A percentile compares a stretch with the other conserved stretches of the same genome.
These are phyloP conservation scores for Xestia xanthographa DNA, from an alignment of 2,888 invertebrate genomes.

Conservation along the genomic window DNA sequence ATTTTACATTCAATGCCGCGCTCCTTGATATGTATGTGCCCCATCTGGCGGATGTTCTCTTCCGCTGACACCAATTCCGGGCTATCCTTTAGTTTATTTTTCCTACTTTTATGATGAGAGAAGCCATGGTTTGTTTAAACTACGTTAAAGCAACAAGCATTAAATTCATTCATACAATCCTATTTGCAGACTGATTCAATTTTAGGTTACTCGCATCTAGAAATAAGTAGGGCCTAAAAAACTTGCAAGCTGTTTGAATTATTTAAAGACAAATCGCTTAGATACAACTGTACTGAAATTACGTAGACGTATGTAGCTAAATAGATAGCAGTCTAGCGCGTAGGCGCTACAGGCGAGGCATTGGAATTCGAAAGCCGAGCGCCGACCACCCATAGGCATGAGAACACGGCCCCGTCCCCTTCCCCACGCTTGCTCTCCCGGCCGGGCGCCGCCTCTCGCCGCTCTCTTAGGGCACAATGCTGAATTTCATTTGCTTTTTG, in stretches of 20 bases:
- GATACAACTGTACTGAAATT: constrained; percentile 57
- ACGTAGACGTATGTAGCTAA: constrained; percentile 70
- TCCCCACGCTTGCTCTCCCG: constrained; percentile 86
- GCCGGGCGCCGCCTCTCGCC: constrained; percentile 87
- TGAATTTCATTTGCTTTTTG: constrained; percentile 89
- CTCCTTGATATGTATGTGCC: constrained; percentile 75
- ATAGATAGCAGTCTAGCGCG: constrained; percentile 81
- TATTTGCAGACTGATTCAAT: constrained; percentile 42
- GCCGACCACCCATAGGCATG: constrained; percentile 90
- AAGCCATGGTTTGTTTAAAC: constrained; percentile 79
- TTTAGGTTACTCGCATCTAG: constrained; percentile 10
- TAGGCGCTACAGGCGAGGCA: constrained; percentile 89
- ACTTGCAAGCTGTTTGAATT: constrained; percentile 17
- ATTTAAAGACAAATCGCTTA: constrained; percentile 51
- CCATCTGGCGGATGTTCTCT: constrained; percentile 90
- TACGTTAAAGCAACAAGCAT: constrained; percentile 71
- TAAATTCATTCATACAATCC: constrained; percentile 80
- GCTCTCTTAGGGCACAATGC: constrained; percentile 86
- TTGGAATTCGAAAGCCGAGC: constrained; percentile 90
- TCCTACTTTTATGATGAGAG: constrained; percentile 84
- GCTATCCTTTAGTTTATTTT: constrained; percentile 85
- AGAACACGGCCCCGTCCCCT: constrained; percentile 88
- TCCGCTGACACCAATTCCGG: constrained; percentile 88
- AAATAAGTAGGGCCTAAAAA: constrained; percentile 6
- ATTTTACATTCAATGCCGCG: constrained; percentile 58